Evolutionary conservation across 1,140 invertebrate genomes (phyloP), one percentile per base, ranked within the genome.

Genomic region (Metaphire vulgaris): DNA sequence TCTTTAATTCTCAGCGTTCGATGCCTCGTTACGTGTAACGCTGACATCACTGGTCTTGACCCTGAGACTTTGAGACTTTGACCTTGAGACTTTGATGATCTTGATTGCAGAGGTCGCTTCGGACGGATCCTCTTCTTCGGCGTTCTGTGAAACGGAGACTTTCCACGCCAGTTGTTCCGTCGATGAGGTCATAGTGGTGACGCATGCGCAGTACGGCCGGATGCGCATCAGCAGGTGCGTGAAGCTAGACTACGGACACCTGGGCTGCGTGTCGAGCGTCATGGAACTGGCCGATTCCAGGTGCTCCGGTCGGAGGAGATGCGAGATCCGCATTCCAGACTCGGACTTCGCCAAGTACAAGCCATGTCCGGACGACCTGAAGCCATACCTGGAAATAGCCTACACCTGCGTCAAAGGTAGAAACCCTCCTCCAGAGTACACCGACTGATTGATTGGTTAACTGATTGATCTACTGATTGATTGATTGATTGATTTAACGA

Each of bases 311-410:
- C 69, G 66, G 66, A 15, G 56, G 34, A 28, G 56, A 33, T 78
- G 77, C 69, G 74, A 78, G 73, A 75, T 78, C 1, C 73, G 73
- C 1, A 68, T 78, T 16, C 77, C 77, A 6, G 74, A 78, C 34
- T 30, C 34, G 15, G 26, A 69, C 33, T 75, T 78, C 33, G 69
- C 73, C 33, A 56, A 56, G 14, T 68, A 34, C 28, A 75, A 33
- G 33, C 73, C 73, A 2, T 78, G 77, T 34, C 77, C 77, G 1
- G 77, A 78, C 31, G 77, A 78, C 33, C 74, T 78, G 6, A 78
- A 78, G 71, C 77, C 77, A 14, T 78, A 78, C 72, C 77, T 78
- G 30, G 77, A 78, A 67, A 72, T 73, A 16, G 69, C 30, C n/a
- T 78, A 75, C 73, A 28, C 31, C 29, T 78, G 77, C 29, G 30